Evolutionary conservation across 2,113 vertebrate species (phyloP).

Genomic region (Alaudala cheleensis): DNA sequence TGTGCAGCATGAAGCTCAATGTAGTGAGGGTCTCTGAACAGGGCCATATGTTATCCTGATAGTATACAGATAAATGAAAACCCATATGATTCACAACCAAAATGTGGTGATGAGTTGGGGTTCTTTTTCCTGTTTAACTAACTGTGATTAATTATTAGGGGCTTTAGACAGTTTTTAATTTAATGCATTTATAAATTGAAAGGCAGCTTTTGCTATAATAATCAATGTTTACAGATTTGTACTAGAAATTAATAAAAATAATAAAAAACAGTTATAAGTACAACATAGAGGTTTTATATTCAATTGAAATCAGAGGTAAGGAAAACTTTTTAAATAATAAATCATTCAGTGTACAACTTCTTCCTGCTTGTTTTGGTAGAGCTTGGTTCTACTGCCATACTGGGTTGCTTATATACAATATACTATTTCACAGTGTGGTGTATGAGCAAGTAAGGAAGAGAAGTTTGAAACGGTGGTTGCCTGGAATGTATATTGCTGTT

Average conservation of each 20-base stretch:
- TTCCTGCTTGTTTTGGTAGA: neutral
- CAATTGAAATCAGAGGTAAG: neutral
- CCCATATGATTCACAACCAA: neutral
- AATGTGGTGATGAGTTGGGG: rapidly evolving
- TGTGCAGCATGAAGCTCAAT: neutral
- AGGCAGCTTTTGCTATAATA: neutral
- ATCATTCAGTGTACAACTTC: neutral
- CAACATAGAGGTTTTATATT: neutral
- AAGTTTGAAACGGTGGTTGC: neutral
- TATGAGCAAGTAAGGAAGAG: neutral
- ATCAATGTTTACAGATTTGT: neutral
- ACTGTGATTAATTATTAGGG: neutral
- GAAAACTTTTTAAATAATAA: neutral
- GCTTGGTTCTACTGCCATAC: neutral
- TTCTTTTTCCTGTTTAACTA: neutral
- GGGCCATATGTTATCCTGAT: neutral
- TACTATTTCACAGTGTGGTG: neutral
- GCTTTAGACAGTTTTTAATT: neutral
- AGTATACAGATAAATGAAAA: neutral
- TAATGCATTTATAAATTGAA: neutral
- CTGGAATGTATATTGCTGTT: neutral
- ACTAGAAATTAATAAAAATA: neutral
- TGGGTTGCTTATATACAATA: neutral
- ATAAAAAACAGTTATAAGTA: neutral
- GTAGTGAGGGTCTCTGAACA: neutral